A percentile compares a stretch with the other conserved stretches of the same genome.
These are phyloP conservation scores for Ophiothrix spiculata DNA, from an alignment of 35 echinoderm and acorn worm genomes.

Conservation along the genomic window DNA sequence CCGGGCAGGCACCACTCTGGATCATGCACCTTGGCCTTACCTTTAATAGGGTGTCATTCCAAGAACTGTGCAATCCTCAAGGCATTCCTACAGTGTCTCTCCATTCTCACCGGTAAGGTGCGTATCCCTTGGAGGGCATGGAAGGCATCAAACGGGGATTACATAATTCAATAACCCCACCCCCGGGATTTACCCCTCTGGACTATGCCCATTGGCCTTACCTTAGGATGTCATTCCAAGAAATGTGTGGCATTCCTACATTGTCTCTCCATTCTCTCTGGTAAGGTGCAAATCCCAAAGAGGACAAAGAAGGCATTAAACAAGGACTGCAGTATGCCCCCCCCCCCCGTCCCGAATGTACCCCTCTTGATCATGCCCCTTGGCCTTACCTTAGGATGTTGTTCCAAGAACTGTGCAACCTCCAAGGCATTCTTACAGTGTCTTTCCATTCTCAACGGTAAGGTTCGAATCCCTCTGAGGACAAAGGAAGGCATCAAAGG, in stretches of 20 bases:
- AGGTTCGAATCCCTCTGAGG: conserved; percentile 77
- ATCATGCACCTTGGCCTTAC: no score
- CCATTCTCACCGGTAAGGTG: conserved; percentile 81
- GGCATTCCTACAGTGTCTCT: conserved; percentile 69
- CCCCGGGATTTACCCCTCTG: no score
- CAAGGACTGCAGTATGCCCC: neutral
- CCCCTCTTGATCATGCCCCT: no score
- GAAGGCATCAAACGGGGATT: conserved; percentile 81
- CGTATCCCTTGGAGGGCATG: conserved; percentile 68
- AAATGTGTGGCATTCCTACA: neutral
- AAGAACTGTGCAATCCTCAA: conserved; percentile 68
- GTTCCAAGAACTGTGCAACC: conserved; percentile 75
- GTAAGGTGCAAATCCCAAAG: neutral
- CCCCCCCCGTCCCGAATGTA: no score
- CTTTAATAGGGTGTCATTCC: conserved; percentile 63
- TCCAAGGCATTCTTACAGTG: conserved; percentile 67
- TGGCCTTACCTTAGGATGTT: conserved; percentile 38
- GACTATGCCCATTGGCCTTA: no score
- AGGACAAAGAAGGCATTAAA: neutral
- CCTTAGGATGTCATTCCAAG: neutral
- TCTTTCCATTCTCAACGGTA: conserved; percentile 81
- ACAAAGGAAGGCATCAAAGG: no score
- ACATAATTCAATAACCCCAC: conserved; percentile 9
- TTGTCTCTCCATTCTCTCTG: neutral
- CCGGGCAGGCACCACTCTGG: no score